Evolutionary conservation across 2,797 vertebrate genomes (phyloP).

Genomic region (Catamblyrhynchus diadema): DNA sequence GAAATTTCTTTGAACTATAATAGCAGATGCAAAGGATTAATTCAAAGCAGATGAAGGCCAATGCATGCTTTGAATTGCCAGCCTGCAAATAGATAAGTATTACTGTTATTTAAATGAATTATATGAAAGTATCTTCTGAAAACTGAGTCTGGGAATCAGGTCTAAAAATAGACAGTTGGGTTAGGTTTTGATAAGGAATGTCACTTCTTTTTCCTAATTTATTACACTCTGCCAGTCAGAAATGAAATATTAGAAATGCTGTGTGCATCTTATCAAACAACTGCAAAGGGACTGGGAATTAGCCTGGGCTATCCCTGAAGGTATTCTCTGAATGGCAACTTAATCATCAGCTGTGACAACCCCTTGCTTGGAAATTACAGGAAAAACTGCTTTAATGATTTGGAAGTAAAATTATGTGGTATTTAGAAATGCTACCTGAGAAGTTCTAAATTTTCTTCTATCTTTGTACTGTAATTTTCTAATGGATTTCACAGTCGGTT

Average conservation of each 20-base stretch:
- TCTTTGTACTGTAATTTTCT: neutral
- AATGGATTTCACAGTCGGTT: neutral
- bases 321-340: neutral
- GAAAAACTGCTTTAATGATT: slow-evolving; percentile 2
- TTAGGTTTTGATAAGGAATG: slow-evolving; percentile 12
- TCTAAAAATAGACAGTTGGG: neutral
- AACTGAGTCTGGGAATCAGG: neutral
- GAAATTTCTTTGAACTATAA: slow-evolving; percentile 49
- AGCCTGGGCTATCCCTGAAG: neutral
- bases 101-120: neutral
- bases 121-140: neutral
- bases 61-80: slow-evolving; percentile 27
- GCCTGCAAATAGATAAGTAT: slow-evolving; percentile 21
- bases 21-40: slow-evolving; percentile 41
- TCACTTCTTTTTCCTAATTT: slow-evolving; percentile 14
- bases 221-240: neutral
- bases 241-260: neutral
- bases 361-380: neutral
- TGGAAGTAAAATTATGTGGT: neutral
- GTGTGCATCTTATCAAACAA: neutral
- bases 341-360: neutral
- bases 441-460: neutral
- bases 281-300: neutral
- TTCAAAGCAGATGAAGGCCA: slow-evolving; percentile 33
- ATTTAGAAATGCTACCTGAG: neutral